Percentiles rank a stretch among this genome's conserved stretches.
Evolutionary conservation across 2,113 vertebrate species (phyloP).

Genomic region (Pelvicachromis taeniatus): DNA sequence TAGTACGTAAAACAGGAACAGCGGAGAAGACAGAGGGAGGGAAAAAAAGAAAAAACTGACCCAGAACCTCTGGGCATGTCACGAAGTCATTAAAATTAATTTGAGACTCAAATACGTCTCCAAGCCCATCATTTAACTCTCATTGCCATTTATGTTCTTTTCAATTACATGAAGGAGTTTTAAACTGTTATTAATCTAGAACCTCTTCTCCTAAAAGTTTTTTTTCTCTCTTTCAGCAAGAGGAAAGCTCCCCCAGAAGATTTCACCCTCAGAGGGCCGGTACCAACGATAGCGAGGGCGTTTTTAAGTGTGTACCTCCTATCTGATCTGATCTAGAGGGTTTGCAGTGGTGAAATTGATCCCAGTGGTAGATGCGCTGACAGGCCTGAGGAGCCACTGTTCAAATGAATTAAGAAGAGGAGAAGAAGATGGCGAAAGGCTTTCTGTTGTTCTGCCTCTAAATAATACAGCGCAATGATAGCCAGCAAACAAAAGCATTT

Average conservation of each 20-base stretch:
- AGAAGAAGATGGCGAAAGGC: constrained; percentile 5
- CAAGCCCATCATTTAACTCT: constrained; percentile 45
- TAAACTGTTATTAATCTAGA: constrained; percentile 27
- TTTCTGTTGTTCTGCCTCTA: constrained; percentile 52
- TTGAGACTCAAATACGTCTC: constrained; percentile 49
- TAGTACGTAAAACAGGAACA: constrained; percentile 16
- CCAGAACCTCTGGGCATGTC: constrained; percentile 59
- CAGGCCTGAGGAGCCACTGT: constrained; percentile 36
- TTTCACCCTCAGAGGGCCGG: background rate
- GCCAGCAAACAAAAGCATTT: constrained; percentile 49
- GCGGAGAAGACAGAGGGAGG: background rate
- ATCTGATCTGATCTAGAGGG: constrained; percentile 35
- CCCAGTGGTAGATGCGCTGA: constrained; percentile 35
- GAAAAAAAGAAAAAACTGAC: constrained; percentile 14
- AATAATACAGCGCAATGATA: constrained; percentile 57
- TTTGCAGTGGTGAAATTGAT: constrained; percentile 48
- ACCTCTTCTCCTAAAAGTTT: background rate
- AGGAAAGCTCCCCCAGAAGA: background rate
- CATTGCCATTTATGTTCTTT: constrained; percentile 10
- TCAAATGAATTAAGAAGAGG: constrained; percentile 21
- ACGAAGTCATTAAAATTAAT: constrained; percentile 49
- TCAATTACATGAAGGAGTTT: constrained; percentile 32
- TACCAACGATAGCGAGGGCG: background rate
- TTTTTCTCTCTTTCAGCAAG: background rate
- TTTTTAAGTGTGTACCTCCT: background rate